Evolutionary conservation across 1,140 invertebrate species (phyloP).

Genomic region (Lutraria rhynchaena): DNA sequence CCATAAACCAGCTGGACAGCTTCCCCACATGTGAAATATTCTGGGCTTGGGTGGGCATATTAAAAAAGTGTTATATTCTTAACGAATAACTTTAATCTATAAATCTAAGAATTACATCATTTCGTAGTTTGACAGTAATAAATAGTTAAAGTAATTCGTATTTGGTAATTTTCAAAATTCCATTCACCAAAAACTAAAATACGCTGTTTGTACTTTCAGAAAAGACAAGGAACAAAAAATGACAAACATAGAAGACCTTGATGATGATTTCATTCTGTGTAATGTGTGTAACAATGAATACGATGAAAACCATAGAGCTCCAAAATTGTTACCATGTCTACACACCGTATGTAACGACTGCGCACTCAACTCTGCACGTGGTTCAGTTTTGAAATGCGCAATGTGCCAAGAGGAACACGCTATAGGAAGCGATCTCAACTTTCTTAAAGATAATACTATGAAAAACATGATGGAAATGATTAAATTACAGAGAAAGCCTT

Average conservation of each 20-base stretch:
- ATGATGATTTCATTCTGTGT: conserved; percentile 52
- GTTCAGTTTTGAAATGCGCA: conserved; percentile 18
- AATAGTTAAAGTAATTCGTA: background rate
- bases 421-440: conserved; percentile 35
- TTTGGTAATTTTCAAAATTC: background rate
- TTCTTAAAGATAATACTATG: conserved; percentile 47
- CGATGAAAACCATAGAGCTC: conserved; percentile 49
- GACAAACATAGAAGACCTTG: conserved; percentile 52
- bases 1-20: too few species aligned
- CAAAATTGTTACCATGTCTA: conserved; percentile 53
- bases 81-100: too few species aligned
- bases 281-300: conserved; percentile 53
- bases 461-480: conserved; percentile 58
- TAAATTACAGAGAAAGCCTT: conserved; percentile 46
- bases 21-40: too few species aligned
- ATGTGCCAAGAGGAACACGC: conserved; percentile 40
- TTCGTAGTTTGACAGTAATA: background rate
- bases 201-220: conserved; percentile 1
- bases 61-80: too few species aligned
- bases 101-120: too few species aligned
- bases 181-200: background rate
- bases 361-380: conserved; percentile 42
- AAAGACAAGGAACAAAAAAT: conserved; percentile 2
- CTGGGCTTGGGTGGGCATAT: too few species aligned
- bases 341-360: conserved; percentile 57